These are phyloP conservation scores for Solenopsis fugax DNA, from an alignment of 1,140 invertebrate species.

Conservation along the genomic window DNA sequence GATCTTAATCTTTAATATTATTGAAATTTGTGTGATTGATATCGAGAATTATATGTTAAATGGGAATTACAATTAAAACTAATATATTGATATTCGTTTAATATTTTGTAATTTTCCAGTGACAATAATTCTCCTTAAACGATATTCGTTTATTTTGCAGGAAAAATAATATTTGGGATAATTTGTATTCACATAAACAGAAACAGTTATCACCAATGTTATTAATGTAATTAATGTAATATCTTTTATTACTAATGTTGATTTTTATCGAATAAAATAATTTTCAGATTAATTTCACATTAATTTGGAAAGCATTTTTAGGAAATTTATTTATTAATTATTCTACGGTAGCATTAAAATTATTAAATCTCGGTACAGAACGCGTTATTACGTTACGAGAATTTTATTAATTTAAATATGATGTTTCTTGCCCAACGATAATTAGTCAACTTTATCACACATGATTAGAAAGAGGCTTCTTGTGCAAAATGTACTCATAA, in stretches of 20 bases:
- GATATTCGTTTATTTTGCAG: background rate
- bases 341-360: background rate
- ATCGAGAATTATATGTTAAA: background rate
- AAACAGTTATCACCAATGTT: background rate
- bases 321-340: slow-evolving; percentile 2
- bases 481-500: background rate
- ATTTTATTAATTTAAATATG: background rate
- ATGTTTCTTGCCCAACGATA: background rate
- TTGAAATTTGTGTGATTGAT: background rate
- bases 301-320: background rate
- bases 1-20: background rate
- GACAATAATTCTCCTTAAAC: background rate
- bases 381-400: background rate
- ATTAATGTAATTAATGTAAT: slow-evolving; percentile 24
- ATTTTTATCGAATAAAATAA: background rate
- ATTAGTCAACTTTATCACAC: background rate
- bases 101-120: background rate
- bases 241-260: background rate
- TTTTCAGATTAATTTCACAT: background rate
- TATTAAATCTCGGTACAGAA: background rate
- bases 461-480: background rate
- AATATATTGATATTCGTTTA: background rate
- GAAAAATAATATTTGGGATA: background rate
- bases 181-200: background rate
- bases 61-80: background rate